Percentiles rank a stretch among this genome's conserved stretches.
These are phyloP conservation scores for Balanococcus diminutus DNA, from an alignment of 2,888 invertebrate genomes.

Conservation along the genomic window DNA sequence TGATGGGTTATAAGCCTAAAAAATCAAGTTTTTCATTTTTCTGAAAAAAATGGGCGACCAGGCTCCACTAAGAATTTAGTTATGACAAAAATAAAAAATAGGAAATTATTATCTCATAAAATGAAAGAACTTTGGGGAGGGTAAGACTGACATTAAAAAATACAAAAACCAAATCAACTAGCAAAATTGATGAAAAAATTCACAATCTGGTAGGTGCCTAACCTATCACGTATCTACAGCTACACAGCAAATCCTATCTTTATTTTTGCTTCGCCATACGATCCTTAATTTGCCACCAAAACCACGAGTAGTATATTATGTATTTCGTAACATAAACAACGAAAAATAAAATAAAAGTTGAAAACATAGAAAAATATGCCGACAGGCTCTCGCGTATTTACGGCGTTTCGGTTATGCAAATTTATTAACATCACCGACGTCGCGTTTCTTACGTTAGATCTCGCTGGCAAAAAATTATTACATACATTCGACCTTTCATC, in stretches of 20 bases:
- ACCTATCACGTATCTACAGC: not conserved
- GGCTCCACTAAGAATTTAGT: too few relatives aligned
- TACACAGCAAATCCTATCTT: not conserved
- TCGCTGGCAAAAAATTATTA: not conserved
- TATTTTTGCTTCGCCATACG: not conserved
- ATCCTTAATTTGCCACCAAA: not conserved
- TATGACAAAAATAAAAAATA: too few relatives aligned
- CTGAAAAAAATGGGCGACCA: too few relatives aligned
- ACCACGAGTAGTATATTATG: too few relatives aligned
- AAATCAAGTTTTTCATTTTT: too few relatives aligned
- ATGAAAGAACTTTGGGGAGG: too few relatives aligned
- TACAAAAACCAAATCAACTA: not conserved
- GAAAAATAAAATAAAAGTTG: not conserved
- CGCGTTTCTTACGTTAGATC: not conserved
- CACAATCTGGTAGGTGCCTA: not conserved
- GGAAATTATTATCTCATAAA: too few relatives aligned
- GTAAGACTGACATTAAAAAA: too few relatives aligned
- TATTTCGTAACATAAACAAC: not conserved
- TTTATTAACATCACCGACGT: slow-evolving; percentile 8
- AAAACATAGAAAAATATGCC: not conserved
- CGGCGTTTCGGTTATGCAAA: slow-evolving; percentile 23
- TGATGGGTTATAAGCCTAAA: too few relatives aligned
- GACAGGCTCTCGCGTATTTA: not conserved
- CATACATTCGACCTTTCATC: not conserved
- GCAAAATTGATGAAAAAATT: not conserved